Evolutionary conservation across 2,888 invertebrate species (phyloP), one percentile per base, ranked within the genome.

Genomic region (Chaetogeoica ovagalla): DNA sequence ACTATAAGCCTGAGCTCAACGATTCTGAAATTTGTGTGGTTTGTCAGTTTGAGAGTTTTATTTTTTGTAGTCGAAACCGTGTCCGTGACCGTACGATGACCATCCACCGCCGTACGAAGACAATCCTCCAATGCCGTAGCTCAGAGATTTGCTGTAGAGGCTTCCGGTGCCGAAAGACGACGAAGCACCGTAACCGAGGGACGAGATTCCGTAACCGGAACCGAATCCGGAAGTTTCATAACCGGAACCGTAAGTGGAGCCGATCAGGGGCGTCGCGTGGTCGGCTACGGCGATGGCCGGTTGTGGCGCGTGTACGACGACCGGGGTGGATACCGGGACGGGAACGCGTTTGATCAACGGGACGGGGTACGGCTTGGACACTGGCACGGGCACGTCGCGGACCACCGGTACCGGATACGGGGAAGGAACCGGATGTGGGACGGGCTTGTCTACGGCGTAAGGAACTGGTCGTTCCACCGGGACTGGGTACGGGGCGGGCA

Each of bases 321-420:
- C 59, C 7, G 77, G 77, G 15, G 60, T 60, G 52, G 77, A 60
- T 0, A 77, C 52, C n/a, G 77, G 69, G 11, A 70, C 77, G 4
- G 77, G 69, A 11, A 77, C 48, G 2, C 9, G 30, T 23, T 69
- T 77, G 11, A 70, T 62, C 13, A 69, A 48, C 21, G 77, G 77
- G 2, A 77, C 77, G 21, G 77, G 43, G 69, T 69, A 69, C 4
- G 77, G 77, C 13, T 37, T 59, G 60, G 68, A 60, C n/a, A 77
- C 77, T n/a, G 77, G 62, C 37, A 77, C 69, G 11, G 77, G 77
- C 7, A 70, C 62, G 39, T 69, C 60, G 21, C 23, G 70, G 52
- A 79, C 43, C 1, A 71, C 77, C n/a, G 77, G 70, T 2, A 79
- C 77, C 13, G 70, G 70, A 55, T 70, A 79, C 13, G 77, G 77